Evolutionary conservation across 2,888 invertebrate genomes (phyloP), one percentile per base, ranked within the genome.

Genomic region (Cordilura impudica): DNA sequence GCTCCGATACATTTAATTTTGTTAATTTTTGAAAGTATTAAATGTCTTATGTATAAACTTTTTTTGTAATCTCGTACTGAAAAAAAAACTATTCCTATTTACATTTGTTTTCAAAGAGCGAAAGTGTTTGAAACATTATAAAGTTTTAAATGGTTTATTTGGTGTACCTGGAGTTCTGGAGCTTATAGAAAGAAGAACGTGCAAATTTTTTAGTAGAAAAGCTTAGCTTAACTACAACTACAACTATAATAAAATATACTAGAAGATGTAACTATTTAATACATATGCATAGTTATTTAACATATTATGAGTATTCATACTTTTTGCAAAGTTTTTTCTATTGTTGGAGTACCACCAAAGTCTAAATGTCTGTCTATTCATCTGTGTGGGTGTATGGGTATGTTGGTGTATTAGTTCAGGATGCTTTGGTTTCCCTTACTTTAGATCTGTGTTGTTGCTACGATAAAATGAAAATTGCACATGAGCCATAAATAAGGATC

Each of bases 391-490:
- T 26, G 3, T 54, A 12, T 35, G 39, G 7, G 10, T 51, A 16
- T 8, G 53, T 29, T n/a, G n/a, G n/a, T n/a, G n/a, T n/a, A n/a
- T n/a, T n/a, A n/a, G n/a, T n/a, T n/a, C n/a, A n/a, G n/a, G n/a
- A 45, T 66, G 65, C 65, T 60, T 63, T 51, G 23, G 29, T 75
- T 75, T 61, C 26, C 69, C 61, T 69, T 75, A 69, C 26, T 63
- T 65, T 43, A 79, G 75, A 75, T 75, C 71, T 75, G 70, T 87
- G 86, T 86, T 88, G 74, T 53, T 86, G 70, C 74, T 87, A 86
- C 87, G 88, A 89, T 88, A 88, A 89, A 89, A 89, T 89, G 87
- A 89, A 88, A 89, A 88, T 88, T 88, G 87, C 89, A 87, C 88
- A 88, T 86, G 85, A 86, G 84, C 85, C 84, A 89, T 89, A 89